Evolutionary conservation across 2,888 invertebrate species (phyloP), one percentile per base, ranked within the genome.

Genomic region (Hartigia nigra): DNA sequence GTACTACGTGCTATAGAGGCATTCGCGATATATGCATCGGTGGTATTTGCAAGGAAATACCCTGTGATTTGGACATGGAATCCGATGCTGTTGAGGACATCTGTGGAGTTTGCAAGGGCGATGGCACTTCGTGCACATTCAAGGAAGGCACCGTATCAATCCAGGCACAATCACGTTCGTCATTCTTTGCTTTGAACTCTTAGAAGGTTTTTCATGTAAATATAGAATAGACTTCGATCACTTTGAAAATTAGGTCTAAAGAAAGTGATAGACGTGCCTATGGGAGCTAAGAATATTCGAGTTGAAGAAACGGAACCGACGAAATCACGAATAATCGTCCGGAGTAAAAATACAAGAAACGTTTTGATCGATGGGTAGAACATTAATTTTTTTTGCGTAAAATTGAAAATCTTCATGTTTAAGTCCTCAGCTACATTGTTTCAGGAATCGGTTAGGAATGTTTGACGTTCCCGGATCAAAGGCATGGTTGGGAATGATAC

Each of bases 81-180:
- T 94, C 93, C 4, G 89, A 90, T 81, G 93, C 93, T 0, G 91
- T 92, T 70, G 93, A 93, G 86, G 95, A 95, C 87, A 88, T 91
- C 79, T 95, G 95, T 88, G 95, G 95, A 3, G 92, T 95, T 34
- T 95, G 95, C 89, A 94, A 93, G 35, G 95, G 95, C 1, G 93
- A 95, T 87, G 94, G 94, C 84, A 92, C 93, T 11, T 93, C 93
- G 12, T 95, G 92, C 83, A 84, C 84, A 4, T 81, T 92, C 9
- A 87, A 88, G 69, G 88, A 87, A 79, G 92, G 91, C 34, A 88
- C 89, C 69, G 90, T 92, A 76, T 92, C 92, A 82, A 90, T 92
- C 39, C 89, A 90, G 78, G 91, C 77, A 55, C 80, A 82, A 70
- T 70, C 80, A 74, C 79, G 87, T 87, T 79, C 80, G 87, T 81